Conservation (phyloP, 2,113 vertebrate genomes). For the Acanthochromis polyacanthus region DNA sequence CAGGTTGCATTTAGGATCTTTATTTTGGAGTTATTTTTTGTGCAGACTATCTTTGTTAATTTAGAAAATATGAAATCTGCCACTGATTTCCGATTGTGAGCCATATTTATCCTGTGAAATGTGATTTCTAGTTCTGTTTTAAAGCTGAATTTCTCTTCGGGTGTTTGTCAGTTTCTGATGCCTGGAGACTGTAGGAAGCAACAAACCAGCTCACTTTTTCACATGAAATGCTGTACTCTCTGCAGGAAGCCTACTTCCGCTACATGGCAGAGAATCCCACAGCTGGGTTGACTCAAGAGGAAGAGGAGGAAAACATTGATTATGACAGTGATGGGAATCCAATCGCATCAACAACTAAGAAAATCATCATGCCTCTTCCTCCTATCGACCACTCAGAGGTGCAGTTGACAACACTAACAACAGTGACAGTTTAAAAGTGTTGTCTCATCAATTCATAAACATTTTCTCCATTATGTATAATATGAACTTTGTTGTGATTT, state of each 20-base stretch:
- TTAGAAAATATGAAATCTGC: conserved; percentile 15
- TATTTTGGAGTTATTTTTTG: conserved; percentile 27
- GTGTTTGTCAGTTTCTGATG: conserved; percentile 14
- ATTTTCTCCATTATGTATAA: not conserved
- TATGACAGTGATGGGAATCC: conserved; percentile 99
- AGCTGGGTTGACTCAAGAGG: conserved; percentile 94
- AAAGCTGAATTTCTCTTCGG: conserved; percentile 25
- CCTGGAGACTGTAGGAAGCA: conserved; percentile 15
- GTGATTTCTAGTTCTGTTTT: not conserved
- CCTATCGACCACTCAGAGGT: conserved; percentile 98
- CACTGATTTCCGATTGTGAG: not conserved
- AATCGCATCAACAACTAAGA: conserved; percentile 90
- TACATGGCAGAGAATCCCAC: conserved; percentile 99
- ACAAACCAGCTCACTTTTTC: conserved; percentile 30
- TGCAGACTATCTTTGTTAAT: conserved; percentile 4
- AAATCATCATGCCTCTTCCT: conserved; percentile 96
- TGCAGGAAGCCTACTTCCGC: conserved; percentile 99
- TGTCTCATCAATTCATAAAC: not conserved
- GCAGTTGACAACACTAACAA: conserved; percentile 19
- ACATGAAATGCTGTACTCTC: conserved; percentile 75
- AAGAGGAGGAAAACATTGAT: conserved; percentile 96
- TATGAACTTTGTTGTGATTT: not conserved
- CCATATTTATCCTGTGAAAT: not conserved
- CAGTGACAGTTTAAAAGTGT: not conserved
- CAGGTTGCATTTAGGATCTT: conserved; percentile 55